These are phyloP conservation scores for Jordanella pulchra DNA, from an alignment of 2,797 vertebrate species.

Conservation along the genomic window DNA sequence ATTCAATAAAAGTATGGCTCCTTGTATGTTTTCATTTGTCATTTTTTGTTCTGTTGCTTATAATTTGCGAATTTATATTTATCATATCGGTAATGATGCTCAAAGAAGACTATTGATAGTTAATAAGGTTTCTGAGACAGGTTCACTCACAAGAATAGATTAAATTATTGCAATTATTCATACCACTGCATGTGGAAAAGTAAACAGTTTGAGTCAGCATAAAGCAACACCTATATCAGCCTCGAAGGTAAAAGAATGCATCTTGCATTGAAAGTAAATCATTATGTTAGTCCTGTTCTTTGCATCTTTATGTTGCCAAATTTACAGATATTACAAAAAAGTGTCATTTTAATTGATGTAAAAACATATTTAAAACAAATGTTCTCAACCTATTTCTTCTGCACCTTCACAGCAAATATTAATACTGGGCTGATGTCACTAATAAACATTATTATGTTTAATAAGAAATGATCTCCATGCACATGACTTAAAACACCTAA, in stretches of 20 bases:
- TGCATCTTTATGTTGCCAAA: too few species aligned
- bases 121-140: not conserved
- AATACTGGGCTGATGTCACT: not conserved
- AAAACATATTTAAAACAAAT: not conserved
- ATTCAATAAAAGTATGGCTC: slow-evolving; percentile 49
- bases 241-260: not conserved
- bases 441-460: not conserved
- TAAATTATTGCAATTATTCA: too few species aligned
- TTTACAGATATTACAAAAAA: not conserved
- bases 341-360: not conserved
- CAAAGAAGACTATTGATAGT: not conserved
- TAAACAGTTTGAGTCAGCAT: too few species aligned
- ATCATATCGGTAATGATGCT: not conserved
- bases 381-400: not conserved
- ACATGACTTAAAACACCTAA: not conserved
- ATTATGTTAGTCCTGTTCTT: not conserved
- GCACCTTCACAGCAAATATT: not conserved
- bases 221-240: too few species aligned
- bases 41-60: not conserved
- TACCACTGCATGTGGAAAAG: too few species aligned
- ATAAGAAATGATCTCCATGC: not conserved
- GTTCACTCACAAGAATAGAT: too few species aligned
- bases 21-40: slow-evolving; percentile 27
- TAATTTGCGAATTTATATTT: not conserved
- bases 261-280: too few species aligned